These are phyloP conservation scores for Drosophila kurseongensis DNA, from an alignment of 1,140 invertebrate species.

Conservation along the genomic window DNA sequence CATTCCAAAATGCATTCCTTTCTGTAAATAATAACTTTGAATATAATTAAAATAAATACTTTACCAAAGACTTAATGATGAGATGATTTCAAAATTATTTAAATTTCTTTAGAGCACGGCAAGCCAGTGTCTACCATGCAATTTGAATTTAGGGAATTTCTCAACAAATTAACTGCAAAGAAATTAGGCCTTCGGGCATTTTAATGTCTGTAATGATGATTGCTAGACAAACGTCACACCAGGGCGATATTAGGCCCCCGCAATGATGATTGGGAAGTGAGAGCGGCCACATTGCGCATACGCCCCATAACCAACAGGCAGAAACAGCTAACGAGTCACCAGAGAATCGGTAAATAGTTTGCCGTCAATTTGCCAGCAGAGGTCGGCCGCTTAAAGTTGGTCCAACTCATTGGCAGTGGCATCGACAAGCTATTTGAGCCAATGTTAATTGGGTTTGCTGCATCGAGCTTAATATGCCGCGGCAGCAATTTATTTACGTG, in stretches of 20 bases:
- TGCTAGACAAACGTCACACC: constrained; percentile 39
- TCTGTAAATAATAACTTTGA: too few species aligned
- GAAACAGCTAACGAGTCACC: constrained; percentile 29
- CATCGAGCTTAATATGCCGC: constrained; percentile 54
- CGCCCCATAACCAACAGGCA: constrained; percentile 13
- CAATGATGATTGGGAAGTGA: constrained; percentile 47
- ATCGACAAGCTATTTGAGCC: constrained; percentile 36
- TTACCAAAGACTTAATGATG: too few species aligned
- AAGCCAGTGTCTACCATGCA: neutral
- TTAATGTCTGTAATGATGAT: constrained; percentile 38
- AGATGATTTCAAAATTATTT: too few species aligned
- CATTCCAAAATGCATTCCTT: too few species aligned
- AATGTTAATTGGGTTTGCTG: constrained; percentile 60
- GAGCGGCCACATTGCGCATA: constrained; percentile 44
- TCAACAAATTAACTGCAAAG: constrained; percentile 25
- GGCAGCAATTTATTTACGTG: constrained; percentile 65
- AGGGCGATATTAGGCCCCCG: constrained; percentile 39
- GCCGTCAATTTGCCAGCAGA: constrained; percentile 34
- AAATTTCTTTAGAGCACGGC: neutral
- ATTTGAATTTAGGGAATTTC: constrained; percentile 4
- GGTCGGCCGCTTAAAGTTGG: constrained; percentile 41
- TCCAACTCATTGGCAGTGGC: constrained; percentile 15
- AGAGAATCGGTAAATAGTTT: constrained; percentile 57
- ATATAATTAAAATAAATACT: too few species aligned
- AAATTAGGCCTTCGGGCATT: constrained; percentile 33